phyloP scores from a whole-genome alignment of 1,140 invertebrate genomes.

The Bradynema listronoti region DNA sequence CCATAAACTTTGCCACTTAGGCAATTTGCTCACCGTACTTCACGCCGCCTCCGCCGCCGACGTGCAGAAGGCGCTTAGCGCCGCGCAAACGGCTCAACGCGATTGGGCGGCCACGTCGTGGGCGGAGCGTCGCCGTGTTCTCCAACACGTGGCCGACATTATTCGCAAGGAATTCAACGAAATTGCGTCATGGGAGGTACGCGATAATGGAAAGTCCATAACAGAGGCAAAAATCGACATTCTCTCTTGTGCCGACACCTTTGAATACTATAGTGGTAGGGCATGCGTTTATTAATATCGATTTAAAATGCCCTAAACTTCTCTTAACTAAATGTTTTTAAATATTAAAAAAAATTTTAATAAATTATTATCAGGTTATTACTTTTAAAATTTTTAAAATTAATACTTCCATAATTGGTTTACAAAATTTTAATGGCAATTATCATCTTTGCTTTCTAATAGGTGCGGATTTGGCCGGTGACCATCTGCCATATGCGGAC shows the following conservation, averaged over 20 bases:
- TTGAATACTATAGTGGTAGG: constrained; percentile 41
- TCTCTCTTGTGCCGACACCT: constrained; percentile 55
- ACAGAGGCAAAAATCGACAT: constrained; percentile 48
- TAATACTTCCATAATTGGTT: background rate
- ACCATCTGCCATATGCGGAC: constrained; percentile 37
- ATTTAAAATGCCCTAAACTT: too few relatives aligned
- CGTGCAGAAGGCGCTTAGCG: constrained; percentile 6
- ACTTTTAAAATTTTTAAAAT: too few relatives aligned
- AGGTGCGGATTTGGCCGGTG: constrained; percentile 36
- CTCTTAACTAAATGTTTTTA: too few relatives aligned
- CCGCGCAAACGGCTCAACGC: constrained; percentile 9
- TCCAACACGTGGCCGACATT: constrained; percentile 9
- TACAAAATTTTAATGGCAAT: background rate
- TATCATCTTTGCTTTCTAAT: constrained; percentile 13
- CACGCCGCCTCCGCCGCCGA: constrained; percentile 1
- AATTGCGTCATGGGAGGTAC: constrained; percentile 47
- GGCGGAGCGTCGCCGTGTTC: constrained; percentile 21
- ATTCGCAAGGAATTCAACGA: constrained; percentile 21
- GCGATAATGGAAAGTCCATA: constrained; percentile 56
- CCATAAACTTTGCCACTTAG: constrained; percentile 1
- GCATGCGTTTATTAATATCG: too few relatives aligned
- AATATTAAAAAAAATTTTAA: background rate
- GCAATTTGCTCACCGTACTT: constrained; percentile 15
- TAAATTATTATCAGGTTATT: constrained; percentile 13
- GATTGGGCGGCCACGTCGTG: constrained; percentile 17